phyloP scores from a whole-genome alignment of 2,113 vertebrate species.

The Amblyopsis rosae region DNA sequence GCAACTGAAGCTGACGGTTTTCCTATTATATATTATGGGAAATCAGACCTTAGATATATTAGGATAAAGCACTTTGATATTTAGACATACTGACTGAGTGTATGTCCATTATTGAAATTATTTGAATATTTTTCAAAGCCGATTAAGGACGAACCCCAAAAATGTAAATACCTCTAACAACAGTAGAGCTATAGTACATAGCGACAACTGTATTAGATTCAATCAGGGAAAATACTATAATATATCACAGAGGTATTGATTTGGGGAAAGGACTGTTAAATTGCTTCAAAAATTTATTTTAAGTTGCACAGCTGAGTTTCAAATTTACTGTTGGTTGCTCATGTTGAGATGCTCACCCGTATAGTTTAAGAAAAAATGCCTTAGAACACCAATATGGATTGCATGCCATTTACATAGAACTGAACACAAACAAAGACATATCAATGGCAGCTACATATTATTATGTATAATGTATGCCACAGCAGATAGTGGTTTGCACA shows the following conservation, averaged over 20 bases:
- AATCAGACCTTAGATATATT: constrained; percentile 68
- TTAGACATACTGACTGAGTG: constrained; percentile 35
- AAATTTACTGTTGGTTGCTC: constrained; percentile 65
- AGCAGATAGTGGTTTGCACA: constrained; percentile 58
- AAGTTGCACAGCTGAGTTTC: constrained; percentile 77
- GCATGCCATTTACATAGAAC: constrained; percentile 9
- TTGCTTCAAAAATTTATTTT: constrained; percentile 46
- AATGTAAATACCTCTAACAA: constrained; percentile 54
- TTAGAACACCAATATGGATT: neutral
- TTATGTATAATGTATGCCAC: constrained; percentile 23
- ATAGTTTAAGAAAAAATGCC: constrained; percentile 1
- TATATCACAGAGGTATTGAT: constrained; percentile 64
- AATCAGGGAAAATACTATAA: constrained; percentile 71
- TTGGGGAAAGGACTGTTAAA: constrained; percentile 53
- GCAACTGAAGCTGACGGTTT: constrained; percentile 69
- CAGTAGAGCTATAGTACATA: constrained; percentile 62
- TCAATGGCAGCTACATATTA: constrained; percentile 24
- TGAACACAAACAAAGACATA: constrained; percentile 7
- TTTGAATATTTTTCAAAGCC: constrained; percentile 62
- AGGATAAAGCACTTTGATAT: constrained; percentile 76
- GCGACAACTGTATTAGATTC: constrained; percentile 71
- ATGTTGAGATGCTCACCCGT: constrained; percentile 53
- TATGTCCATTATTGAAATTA: constrained; percentile 43
- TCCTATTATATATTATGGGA: constrained; percentile 54
- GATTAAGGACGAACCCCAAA: constrained; percentile 43